Evolutionary conservation across 2,888 invertebrate species (phyloP).

Genomic region (Alsophila aescularia): DNA sequence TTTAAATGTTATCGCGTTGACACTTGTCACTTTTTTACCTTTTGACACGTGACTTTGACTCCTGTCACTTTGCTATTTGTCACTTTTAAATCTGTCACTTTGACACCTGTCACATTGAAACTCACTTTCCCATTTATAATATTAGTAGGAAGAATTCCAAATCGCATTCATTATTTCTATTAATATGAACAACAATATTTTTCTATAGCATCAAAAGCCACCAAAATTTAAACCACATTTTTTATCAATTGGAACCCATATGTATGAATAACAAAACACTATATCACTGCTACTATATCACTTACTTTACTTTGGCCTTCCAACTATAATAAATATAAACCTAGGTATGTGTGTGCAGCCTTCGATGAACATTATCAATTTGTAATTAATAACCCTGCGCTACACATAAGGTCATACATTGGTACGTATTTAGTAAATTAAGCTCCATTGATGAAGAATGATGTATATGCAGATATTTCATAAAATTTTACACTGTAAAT

Average conservation of each 20-base stretch:
- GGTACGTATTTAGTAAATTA: neutral
- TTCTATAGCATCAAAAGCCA: conserved; percentile 27
- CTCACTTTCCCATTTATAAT: no score
- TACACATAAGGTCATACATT: neutral
- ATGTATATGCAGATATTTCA: neutral
- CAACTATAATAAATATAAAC: conserved; percentile 50
- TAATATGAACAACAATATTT: neutral
- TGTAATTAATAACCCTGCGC: conserved; percentile 37
- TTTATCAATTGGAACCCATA: conserved; percentile 43
- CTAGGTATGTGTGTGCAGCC: conserved; percentile 42
- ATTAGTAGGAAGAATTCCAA: no score
- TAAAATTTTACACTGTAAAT: no score
- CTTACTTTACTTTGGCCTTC: conserved; percentile 16
- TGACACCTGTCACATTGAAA: no score
- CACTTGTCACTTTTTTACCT: no score
- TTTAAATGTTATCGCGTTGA: no score
- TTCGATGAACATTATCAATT: conserved; percentile 44
- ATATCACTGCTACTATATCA: conserved; percentile 35
- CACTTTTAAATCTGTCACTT: no score
- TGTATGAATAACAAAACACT: conserved; percentile 39
- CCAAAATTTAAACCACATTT: no score
- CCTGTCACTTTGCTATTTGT: no score
- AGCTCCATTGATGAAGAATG: neutral
- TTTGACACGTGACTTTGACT: no score
- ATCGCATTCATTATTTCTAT: no score